Evolutionary conservation across 2,797 vertebrate genomes (phyloP).

Genomic region (Crenichthys baileyi): DNA sequence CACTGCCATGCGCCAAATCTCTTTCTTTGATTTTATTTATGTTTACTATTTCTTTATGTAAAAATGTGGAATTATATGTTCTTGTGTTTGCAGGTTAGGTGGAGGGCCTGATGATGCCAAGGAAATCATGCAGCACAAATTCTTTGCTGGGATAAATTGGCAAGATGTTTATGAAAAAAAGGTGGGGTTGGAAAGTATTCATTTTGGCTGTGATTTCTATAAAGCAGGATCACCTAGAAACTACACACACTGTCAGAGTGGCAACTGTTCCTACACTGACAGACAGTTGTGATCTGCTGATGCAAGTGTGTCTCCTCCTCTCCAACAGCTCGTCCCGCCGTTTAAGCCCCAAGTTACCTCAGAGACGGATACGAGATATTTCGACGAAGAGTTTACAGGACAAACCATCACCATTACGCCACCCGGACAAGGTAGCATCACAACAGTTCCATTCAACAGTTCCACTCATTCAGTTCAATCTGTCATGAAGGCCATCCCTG

Average conservation of each 20-base stretch:
- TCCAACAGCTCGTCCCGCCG: constrained; percentile 88
- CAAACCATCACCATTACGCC: constrained; percentile 99
- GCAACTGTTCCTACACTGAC: constrained; percentile 45
- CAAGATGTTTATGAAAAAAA: constrained; percentile 98
- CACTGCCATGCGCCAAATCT: neutral
- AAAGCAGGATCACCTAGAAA: constrained; percentile 17
- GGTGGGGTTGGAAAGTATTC: constrained; percentile 74
- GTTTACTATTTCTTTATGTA: neutral
- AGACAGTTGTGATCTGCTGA: constrained; percentile 52
- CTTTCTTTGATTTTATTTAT: neutral
- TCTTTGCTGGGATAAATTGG: constrained; percentile 94
- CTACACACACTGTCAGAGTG: constrained; percentile 30
- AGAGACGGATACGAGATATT: constrained; percentile 97
- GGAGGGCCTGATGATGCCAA: constrained; percentile 95
- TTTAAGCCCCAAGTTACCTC: constrained; percentile 99
- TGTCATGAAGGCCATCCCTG: neutral
- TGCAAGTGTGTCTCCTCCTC: constrained; percentile 48
- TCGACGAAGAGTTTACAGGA: constrained; percentile 97
- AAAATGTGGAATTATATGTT: neutral
- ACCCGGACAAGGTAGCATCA: constrained; percentile 92
- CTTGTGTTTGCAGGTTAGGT: constrained; percentile 86
- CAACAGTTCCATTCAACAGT: neutral
- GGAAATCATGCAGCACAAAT: constrained; percentile 98
- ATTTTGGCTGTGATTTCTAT: neutral
- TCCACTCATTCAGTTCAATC: neutral